A percentile compares a stretch with the other conserved stretches of the same genome.
These are phyloP conservation scores for Chaenocephalus aceratus DNA, from an alignment of 2,113 vertebrate genomes.

Conservation along the genomic window DNA sequence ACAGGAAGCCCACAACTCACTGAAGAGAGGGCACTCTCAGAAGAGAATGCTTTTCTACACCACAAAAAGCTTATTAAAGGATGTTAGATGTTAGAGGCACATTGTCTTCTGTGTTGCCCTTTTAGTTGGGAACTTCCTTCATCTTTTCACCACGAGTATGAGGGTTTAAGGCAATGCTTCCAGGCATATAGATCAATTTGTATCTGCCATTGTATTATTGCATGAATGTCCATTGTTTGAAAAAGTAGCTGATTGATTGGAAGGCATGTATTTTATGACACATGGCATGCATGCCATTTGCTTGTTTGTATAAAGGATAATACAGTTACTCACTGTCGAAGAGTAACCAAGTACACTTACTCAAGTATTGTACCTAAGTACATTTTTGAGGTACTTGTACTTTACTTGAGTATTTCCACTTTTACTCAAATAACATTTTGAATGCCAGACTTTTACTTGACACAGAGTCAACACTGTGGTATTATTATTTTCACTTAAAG, in stretches of 20 bases:
- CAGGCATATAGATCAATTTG: not conserved
- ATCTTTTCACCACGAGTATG: not conserved
- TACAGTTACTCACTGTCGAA: no score
- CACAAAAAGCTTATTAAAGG: slow-evolving; percentile 48
- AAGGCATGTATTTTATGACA: not conserved
- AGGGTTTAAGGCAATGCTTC: not conserved
- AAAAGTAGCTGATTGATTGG: not conserved
- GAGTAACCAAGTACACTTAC: no score
- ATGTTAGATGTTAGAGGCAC: slow-evolving; percentile 20
- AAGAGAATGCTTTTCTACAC: slow-evolving; percentile 32
- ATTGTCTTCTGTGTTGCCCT: slow-evolving; percentile 7
- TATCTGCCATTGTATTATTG: not conserved
- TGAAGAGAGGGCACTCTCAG: slow-evolving; percentile 22
- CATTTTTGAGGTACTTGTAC: no score
- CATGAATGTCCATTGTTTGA: not conserved
- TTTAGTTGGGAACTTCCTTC: not conserved
- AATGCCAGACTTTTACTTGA: no score
- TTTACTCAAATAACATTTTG: no score
- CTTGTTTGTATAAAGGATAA: no score
- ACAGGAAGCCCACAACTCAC: slow-evolving; percentile 56
- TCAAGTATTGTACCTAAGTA: no score
- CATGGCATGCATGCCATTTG: no score
- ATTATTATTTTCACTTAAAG: no score
- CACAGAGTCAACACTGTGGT: no score
- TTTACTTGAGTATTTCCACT: no score